These are phyloP conservation scores for Calameuta filiformis DNA, from an alignment of 2,888 invertebrate genomes.

Conservation along the genomic window DNA sequence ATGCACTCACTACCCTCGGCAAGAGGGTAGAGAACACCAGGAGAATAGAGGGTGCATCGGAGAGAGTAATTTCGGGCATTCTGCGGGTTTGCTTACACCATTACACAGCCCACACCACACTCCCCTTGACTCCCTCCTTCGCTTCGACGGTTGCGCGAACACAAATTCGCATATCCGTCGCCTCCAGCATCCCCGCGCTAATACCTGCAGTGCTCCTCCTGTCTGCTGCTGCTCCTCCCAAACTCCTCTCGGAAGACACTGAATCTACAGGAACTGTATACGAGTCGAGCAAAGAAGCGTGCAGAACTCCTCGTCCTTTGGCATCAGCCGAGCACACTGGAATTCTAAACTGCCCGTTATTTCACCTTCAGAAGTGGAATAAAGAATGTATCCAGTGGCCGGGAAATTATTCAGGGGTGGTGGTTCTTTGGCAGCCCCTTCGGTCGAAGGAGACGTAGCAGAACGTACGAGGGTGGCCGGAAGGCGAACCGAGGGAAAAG, in stretches of 20 bases:
- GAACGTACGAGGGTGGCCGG: neutral
- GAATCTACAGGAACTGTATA: too few relatives aligned
- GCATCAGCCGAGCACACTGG: too few relatives aligned
- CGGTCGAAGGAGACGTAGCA: too few relatives aligned
- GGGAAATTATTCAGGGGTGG: slow-evolving; percentile 47
- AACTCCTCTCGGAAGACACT: too few relatives aligned
- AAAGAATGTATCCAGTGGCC: slow-evolving; percentile 49
- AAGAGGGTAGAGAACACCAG: slow-evolving; percentile 41
- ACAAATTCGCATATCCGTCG: slow-evolving; percentile 35
- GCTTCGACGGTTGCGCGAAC: slow-evolving; percentile 14
- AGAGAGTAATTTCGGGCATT: slow-evolving; percentile 62
- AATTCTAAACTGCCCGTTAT: neutral
- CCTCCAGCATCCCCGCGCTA: too few relatives aligned
- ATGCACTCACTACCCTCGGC: neutral
- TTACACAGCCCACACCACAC: too few relatives aligned
- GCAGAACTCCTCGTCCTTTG: too few relatives aligned
- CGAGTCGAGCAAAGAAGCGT: too few relatives aligned
- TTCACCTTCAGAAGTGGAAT: slow-evolving; percentile 29
- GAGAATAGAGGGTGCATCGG: slow-evolving; percentile 55
- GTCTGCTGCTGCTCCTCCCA: too few relatives aligned
- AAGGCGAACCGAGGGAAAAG: neutral
- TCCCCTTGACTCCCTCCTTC: too few relatives aligned
- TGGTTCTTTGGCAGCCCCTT: slow-evolving; percentile 14
- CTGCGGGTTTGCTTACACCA: slow-evolving; percentile 63
- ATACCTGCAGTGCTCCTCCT: too few relatives aligned